Base-by-base conservation (phyloP, 2,797 vertebrate genomes). In the Lagocephalus sceleratus region DNA sequence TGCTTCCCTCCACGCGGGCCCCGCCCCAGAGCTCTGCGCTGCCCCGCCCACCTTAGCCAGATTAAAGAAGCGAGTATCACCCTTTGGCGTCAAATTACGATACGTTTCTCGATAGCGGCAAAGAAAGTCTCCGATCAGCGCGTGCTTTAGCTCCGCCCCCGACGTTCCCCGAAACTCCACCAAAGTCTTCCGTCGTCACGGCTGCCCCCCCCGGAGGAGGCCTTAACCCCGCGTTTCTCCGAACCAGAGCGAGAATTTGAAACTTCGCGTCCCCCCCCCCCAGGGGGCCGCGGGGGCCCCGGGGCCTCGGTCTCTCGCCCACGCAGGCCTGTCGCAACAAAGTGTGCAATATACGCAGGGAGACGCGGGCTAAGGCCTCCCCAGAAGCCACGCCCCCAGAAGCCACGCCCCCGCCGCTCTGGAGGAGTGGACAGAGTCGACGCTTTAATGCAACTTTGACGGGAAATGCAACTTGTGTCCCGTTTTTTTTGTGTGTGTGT, bases 401-500 rank as follows among this genome's bases (percentile, higher is more conserved):
- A 35, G 32, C 32, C 32, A 35, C 40, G 16, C 17, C 40, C 40
- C 40, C 40, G 6, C 32, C 14, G 32, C 32, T 35, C 2, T 15
- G 39, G 14, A 17, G 39, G 39, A 3, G 40, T 19, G 73, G 78
- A 77, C 75, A 63, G 79, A 6, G 59, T 17, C 20, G 49, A 66
- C 57, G 52, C 51, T 44, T 22, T 39, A 51, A 49, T 14, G 75
- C 86, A 88, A 91, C 89, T 91, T 91, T 89, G 88, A 82, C 84
- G 16, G 89, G 89, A 92, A 89, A 89, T 89, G 89, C 85, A 90
- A 91, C 88, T 88, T 88, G 87, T 90, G 89, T 91, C 90, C 88
- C 76, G 89, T 91, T 91, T 91, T 76, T 87, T 90, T 88, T 90
- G 42, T 43, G 87, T 90, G 89, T 82, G 90, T 91, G 89, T 90